These are phyloP conservation scores for Syndactyla subalaris DNA, from an alignment of 2,797 vertebrate genomes.

Conservation along the genomic window DNA sequence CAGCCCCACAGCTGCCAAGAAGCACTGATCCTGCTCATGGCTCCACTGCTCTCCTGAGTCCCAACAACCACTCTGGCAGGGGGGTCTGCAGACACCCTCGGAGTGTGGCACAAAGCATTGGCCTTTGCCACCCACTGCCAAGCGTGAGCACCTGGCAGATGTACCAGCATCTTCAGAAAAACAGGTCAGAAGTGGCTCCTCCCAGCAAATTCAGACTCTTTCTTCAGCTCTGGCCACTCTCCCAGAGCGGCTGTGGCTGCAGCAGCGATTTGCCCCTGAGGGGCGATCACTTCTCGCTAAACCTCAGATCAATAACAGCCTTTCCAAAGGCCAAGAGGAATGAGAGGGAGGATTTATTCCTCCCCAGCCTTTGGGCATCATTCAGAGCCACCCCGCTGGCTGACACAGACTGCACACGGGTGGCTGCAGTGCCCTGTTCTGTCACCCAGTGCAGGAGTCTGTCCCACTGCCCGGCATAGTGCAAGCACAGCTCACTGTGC, in stretches of 20 bases:
- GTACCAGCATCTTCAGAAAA: neutral
- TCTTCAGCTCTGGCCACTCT: neutral
- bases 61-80: fast-evolving
- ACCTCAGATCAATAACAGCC: conserved; percentile 47
- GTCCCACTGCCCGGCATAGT: fast-evolving
- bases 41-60: neutral
- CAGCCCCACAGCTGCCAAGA: fast-evolving
- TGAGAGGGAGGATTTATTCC: neutral
- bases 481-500: fast-evolving
- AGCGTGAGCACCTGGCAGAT: neutral
- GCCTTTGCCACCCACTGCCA: neutral
- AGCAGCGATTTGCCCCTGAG: neutral
- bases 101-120: neutral
- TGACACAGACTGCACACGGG: fast-evolving
- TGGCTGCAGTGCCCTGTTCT: fast-evolving
- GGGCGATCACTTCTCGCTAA: neutral
- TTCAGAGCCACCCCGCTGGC: neutral
- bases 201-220: neutral
- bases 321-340: conserved; percentile 1
- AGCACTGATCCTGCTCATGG: neutral
- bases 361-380: neutral
- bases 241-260: neutral
- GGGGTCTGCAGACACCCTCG: neutral
- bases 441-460: fast-evolving
- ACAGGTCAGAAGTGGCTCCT: conserved; percentile 22